Conservation (phyloP, 2,113 vertebrate genomes). For the Pantherophis guttatus region DNA sequence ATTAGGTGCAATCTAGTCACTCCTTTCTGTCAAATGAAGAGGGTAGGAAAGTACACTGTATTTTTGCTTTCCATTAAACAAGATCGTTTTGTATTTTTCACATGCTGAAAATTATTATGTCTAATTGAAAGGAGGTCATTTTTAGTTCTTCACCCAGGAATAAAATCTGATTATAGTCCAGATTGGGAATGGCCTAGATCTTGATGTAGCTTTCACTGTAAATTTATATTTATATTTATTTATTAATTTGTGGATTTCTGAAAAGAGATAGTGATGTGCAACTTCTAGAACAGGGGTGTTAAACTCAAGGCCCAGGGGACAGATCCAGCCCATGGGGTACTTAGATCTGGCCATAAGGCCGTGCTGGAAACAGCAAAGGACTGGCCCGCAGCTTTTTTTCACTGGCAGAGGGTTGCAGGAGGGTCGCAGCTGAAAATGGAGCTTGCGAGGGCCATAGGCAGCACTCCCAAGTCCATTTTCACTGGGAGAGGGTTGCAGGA, state of each 20-base stretch:
- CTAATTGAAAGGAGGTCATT: slow-evolving; percentile 1
- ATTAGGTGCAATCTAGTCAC: neutral
- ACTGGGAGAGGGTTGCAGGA: too few species aligned
- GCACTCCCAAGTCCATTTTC: too few species aligned
- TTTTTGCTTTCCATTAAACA: slow-evolving; percentile 4
- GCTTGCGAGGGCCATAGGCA: too few species aligned
- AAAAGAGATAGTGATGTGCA: slow-evolving; percentile 46
- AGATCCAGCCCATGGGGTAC: too few species aligned
- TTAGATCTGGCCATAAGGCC: too few species aligned
- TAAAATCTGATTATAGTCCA: slow-evolving; percentile 38
- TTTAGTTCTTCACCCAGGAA: slow-evolving; percentile 34
- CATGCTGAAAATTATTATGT: slow-evolving; percentile 24
- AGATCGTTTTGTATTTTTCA: slow-evolving; percentile 10
- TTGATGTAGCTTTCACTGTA: slow-evolving; percentile 31
- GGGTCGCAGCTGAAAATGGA: too few species aligned
- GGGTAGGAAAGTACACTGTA: neutral
- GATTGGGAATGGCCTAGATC: slow-evolving; percentile 34
- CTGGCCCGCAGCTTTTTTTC: too few species aligned
- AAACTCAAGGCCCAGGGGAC: too few species aligned
- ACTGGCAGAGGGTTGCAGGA: too few species aligned
- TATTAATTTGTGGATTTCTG: slow-evolving; percentile 9
- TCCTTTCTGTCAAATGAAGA: neutral
- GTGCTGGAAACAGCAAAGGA: too few species aligned
- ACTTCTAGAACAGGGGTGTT: slow-evolving; percentile 37
- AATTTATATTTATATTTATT: slow-evolving; percentile 43